Evolutionary conservation across 2,888 invertebrate genomes (phyloP).

Genomic region (Dioctria rufipes): DNA sequence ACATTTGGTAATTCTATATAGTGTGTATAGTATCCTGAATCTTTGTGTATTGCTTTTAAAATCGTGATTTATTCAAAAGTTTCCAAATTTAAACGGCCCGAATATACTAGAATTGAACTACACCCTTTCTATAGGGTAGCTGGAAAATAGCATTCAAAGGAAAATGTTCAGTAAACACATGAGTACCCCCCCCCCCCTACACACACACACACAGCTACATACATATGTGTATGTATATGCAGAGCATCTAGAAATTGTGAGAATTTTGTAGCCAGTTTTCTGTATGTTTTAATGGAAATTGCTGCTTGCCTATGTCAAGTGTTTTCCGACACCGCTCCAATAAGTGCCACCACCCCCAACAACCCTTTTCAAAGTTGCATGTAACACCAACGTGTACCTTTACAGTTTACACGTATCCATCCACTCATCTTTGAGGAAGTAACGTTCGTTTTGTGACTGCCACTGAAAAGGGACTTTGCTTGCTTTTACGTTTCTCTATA

Average conservation of each 20-base stretch:
- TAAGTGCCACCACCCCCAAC: conserved; percentile 10
- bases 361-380: conserved; percentile 24
- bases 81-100: conserved; percentile 5
- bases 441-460: conserved; percentile 13
- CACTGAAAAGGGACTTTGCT: conserved; percentile 21
- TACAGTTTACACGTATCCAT: conserved; percentile 34
- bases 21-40: neutral
- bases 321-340: conserved; percentile 43
- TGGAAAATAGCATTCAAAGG: neutral
- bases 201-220: too few relatives aligned
- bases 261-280: conserved; percentile 42
- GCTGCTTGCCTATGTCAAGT: conserved; percentile 35
- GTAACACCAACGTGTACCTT: conserved; percentile 17
- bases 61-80: conserved; percentile 17
- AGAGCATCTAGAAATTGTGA: neutral
- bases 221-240: neutral
- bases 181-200: neutral
- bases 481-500: conserved; percentile 1
- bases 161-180: conserved; percentile 6
- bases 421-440: conserved; percentile 51
- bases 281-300: conserved; percentile 48
- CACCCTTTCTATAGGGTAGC: neutral
- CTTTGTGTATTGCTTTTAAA: neutral
- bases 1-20: neutral
- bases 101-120: conserved; percentile 17